Evolutionary conservation across 2,888 invertebrate species (phyloP).

Genomic region (Philaethria dido): DNA sequence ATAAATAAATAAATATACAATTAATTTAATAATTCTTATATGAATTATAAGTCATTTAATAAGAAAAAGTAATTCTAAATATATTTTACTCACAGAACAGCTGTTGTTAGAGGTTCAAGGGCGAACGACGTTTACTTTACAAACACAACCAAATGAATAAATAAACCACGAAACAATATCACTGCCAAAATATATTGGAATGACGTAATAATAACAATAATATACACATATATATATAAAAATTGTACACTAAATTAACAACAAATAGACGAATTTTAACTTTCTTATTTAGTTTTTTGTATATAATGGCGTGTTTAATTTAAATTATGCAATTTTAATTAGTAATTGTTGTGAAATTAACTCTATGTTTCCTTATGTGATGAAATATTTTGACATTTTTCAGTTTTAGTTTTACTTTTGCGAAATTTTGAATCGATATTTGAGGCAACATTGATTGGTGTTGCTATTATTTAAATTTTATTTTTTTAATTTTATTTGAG

Average conservation of each 20-base stretch:
- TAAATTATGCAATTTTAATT: slow-evolving; percentile 22
- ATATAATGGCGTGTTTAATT: not conserved
- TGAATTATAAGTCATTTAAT: not conserved
- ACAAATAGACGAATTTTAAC: no score
- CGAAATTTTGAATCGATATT: slow-evolving; percentile 39
- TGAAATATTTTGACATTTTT: slow-evolving; percentile 51
- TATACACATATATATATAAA: no score
- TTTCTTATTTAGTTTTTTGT: no score
- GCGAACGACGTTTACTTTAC: slow-evolving; percentile 50
- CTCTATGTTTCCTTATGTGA: slow-evolving; percentile 39
- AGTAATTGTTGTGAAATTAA: slow-evolving; percentile 41
- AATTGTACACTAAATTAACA: no score
- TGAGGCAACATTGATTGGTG: slow-evolving; percentile 16
- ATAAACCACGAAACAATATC: slow-evolving; percentile 63
- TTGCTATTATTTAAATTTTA: not conserved
- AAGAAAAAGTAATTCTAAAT: not conserved
- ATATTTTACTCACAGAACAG: slow-evolving; percentile 57
- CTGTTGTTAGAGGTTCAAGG: slow-evolving; percentile 76
- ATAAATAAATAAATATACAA: not conserved
- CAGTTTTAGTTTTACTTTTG: slow-evolving; percentile 17
- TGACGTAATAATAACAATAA: slow-evolving; percentile 71
- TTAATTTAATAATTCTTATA: not conserved
- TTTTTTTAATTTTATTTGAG: not conserved
- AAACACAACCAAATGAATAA: slow-evolving; percentile 58
- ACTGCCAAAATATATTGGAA: slow-evolving; percentile 73